These are phyloP conservation scores for Channa maculata DNA, from an alignment of 2,113 vertebrate species.

Conservation along the genomic window DNA sequence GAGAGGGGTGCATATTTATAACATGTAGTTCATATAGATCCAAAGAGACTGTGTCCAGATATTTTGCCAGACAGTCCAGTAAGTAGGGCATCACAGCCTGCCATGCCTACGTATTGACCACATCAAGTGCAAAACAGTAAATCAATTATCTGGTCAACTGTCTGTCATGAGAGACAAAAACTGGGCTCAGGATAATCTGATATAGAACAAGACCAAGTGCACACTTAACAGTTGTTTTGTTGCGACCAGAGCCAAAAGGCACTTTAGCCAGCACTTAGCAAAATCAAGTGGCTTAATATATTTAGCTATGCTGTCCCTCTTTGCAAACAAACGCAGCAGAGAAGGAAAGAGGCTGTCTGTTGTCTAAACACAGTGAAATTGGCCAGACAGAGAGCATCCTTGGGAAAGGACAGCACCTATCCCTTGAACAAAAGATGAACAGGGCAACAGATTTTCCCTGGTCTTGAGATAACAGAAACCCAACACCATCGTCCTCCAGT, in stretches of 20 bases:
- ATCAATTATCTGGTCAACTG: slow-evolving; percentile 62
- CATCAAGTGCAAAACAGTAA: slow-evolving; percentile 45
- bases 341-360: slow-evolving; percentile 72
- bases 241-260: slow-evolving; percentile 54
- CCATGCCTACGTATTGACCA: slow-evolving; percentile 47
- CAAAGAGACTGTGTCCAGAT: slow-evolving; percentile 5
- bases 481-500: slow-evolving; percentile 79
- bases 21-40: slow-evolving; percentile 19
- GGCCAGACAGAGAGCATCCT: slow-evolving; percentile 75
- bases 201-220: slow-evolving; percentile 34
- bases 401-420: slow-evolving; percentile 70
- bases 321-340: slow-evolving; percentile 37
- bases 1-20: slow-evolving; percentile 47
- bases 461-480: slow-evolving; percentile 84
- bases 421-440: slow-evolving; percentile 78
- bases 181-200: slow-evolving; percentile 33
- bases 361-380: slow-evolving; percentile 79
- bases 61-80: slow-evolving; percentile 36
- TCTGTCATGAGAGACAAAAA: slow-evolving; percentile 40
- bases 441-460: slow-evolving; percentile 66
- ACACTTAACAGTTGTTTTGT: slow-evolving; percentile 38
- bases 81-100: slow-evolving; percentile 54
- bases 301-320: slow-evolving; percentile 61
- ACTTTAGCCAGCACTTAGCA: slow-evolving; percentile 71
- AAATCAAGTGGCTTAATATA: slow-evolving; percentile 81